phyloP scores from a whole-genome alignment of 2,797 vertebrate genomes.

The Carduelis carduelis region DNA sequence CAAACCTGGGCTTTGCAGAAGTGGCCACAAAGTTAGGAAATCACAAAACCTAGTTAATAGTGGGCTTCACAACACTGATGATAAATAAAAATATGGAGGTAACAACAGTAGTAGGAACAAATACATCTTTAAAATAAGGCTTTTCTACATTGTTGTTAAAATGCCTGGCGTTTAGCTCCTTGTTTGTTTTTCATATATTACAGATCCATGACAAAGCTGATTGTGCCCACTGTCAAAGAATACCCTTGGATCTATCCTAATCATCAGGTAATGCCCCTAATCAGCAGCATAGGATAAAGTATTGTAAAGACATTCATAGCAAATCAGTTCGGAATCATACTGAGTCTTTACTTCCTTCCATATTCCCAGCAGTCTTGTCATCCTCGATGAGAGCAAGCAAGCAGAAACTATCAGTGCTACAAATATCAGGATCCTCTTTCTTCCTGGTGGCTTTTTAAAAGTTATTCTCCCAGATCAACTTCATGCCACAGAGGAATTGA shows the following conservation, averaged over 20 bases:
- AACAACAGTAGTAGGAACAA: background rate
- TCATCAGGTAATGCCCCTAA: constrained; percentile 44
- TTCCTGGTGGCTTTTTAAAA: background rate
- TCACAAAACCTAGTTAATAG: background rate
- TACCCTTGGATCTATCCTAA: background rate
- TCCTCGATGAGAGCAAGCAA: background rate
- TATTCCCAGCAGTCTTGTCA: background rate
- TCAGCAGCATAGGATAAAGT: constrained; percentile 40
- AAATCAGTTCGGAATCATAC: background rate
- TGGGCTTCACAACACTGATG: background rate
- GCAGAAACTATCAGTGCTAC: constrained; percentile 2
- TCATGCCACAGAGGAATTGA: background rate
- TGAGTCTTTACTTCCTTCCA: background rate
- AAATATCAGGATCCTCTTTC: background rate
- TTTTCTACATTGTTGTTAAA: constrained; percentile 28
- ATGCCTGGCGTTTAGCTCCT: constrained; percentile 8
- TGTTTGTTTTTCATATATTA: constrained; percentile 17
- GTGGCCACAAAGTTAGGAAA: background rate
- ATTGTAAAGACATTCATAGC: constrained; percentile 27
- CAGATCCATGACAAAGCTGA: constrained; percentile 11
- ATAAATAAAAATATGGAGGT: background rate
- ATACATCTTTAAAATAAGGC: constrained; percentile 33
- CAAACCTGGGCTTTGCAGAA: background rate
- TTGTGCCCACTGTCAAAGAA: constrained; percentile 20
- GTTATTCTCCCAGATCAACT: background rate